Conservation (phyloP, 2,888 invertebrate species). For the Leptinotarsa rubiginosa region DNA sequence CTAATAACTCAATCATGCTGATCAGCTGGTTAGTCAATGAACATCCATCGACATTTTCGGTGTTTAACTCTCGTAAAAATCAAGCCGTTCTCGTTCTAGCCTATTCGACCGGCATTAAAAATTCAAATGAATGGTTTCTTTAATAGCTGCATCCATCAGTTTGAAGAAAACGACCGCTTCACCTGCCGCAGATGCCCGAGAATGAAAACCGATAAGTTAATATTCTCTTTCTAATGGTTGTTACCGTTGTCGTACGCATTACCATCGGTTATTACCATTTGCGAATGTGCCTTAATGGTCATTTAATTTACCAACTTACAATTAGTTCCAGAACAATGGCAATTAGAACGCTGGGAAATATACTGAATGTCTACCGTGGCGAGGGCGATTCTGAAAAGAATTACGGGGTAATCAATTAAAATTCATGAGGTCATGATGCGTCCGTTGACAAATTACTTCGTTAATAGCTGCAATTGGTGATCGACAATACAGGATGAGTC, state of each 20-base stretch:
- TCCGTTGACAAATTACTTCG: not conserved
- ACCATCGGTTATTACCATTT: not conserved
- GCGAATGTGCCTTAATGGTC: slow-evolving; percentile 12
- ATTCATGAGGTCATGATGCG: slow-evolving; percentile 7
- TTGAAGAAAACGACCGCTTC: slow-evolving; percentile 32
- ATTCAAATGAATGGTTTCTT: slow-evolving; percentile 26
- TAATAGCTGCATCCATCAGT: slow-evolving; percentile 42
- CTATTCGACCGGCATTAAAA: slow-evolving; percentile 18
- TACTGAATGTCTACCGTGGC: not conserved
- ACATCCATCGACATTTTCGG: slow-evolving; percentile 6
- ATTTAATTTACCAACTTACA: not conserved
- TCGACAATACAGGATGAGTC: not conserved
- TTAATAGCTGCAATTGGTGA: not conserved
- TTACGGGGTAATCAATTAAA: slow-evolving; percentile 9
- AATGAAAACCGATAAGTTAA: slow-evolving; percentile 8
- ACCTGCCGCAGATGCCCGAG: slow-evolving; percentile 46
- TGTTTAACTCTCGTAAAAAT: not conserved
- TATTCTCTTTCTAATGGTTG: slow-evolving; percentile 17
- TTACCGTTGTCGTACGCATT: slow-evolving; percentile 8
- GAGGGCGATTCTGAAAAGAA: not conserved
- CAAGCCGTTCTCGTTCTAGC: not conserved
- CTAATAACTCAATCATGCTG: not conserved
- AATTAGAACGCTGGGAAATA: not conserved
- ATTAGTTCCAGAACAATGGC: not conserved
- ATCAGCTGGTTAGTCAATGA: not conserved